A percentile compares a stretch with the other conserved stretches of the same genome.
These are phyloP conservation scores for Eristalis intricaria DNA, from an alignment of 2,888 invertebrate genomes.

Conservation along the genomic window DNA sequence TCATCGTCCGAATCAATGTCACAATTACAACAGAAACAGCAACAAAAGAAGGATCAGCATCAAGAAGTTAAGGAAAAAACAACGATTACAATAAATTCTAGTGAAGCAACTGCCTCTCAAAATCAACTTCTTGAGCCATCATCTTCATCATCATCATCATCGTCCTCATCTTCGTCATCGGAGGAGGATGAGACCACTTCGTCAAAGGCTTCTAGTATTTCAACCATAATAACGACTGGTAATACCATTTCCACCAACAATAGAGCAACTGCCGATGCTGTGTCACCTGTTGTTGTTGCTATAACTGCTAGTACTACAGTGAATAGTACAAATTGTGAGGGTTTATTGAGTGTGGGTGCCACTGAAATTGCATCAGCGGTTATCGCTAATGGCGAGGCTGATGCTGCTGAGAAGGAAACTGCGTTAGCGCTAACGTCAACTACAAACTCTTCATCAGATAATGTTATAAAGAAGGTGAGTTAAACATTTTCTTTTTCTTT, in stretches of 20 bases:
- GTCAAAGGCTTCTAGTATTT: slow-evolving; percentile 52
- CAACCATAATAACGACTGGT: slow-evolving; percentile 58
- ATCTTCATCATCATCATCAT: slow-evolving; percentile 73
- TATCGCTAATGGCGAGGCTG: slow-evolving; percentile 67
- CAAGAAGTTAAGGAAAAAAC: slow-evolving; percentile 56
- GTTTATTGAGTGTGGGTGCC: slow-evolving; percentile 42
- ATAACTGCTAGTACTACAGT: slow-evolving; percentile 74
- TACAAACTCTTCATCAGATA: slow-evolving; percentile 58
- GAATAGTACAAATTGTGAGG: slow-evolving; percentile 70
- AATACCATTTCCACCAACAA: slow-evolving; percentile 53
- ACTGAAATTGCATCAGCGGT: slow-evolving; percentile 46
- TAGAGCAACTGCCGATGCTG: slow-evolving; percentile 74
- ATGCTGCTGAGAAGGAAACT: slow-evolving; percentile 57
- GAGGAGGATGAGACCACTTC: slow-evolving; percentile 57
- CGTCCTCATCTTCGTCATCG: slow-evolving; percentile 75
- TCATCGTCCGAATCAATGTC: slow-evolving; percentile 72
- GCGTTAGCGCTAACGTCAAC: slow-evolving; percentile 58
- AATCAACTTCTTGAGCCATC: slow-evolving; percentile 66
- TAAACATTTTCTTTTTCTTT: neutral
- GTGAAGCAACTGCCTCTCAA: slow-evolving; percentile 40
- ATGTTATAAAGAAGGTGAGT: slow-evolving; percentile 66
- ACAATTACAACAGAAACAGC: slow-evolving; percentile 63
- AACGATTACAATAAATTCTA: slow-evolving; percentile 63
- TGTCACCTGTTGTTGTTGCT: slow-evolving; percentile 73
- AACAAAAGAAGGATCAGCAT: slow-evolving; percentile 48